Base-by-base conservation (phyloP, 2,888 invertebrate species). In the Neocrepidodera transversa region DNA sequence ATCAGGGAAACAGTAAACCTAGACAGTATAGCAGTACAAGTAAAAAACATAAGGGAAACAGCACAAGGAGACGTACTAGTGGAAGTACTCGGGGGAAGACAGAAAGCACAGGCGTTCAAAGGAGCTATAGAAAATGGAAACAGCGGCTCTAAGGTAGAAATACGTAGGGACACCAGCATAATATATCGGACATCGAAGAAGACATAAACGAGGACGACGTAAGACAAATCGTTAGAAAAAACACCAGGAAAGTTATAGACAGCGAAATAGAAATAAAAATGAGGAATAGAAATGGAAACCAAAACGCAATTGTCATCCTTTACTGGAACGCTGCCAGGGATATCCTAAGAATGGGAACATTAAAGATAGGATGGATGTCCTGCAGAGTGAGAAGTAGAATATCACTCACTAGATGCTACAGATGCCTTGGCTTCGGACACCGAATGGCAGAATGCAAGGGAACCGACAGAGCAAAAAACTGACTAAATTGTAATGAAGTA, bases 341-440 rank as follows among this genome's bases (percentile, higher is more conserved):
- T 6, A 23, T 23, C 23, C 23, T 49, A 35, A 11, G 36, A n/a
- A 17, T 18, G 8, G 49, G 49, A n/a, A 49, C 10, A 13, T 18
- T 49, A 2, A 49, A 49, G 16, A 49, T 49, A 16, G 35, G 49
- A 17, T 40, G 38, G 51, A 11, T 40, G 11, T 8, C 23, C 1
- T 51, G 51, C 26, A 23, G 38, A 14, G 26, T 23, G 3, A 23
- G 23, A 23, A 23, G 23, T 6, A 49, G 17, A 18, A 17, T 49
- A 17, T n/a, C 35, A 14, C 13, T 51, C 3, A 42, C 16, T 10
- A 28, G 38, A 1, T 32, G 43, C 18, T 17, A 10, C 32, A 42
- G 43, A 13, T 43, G 42, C 32, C 26, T 35, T 5, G 18, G 36
- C 10, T 55, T 48, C 23, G 55, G 38, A 10, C 55, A 55, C 38